Percentiles rank a stretch among this genome's conserved stretches.
These are phyloP conservation scores for Spea bombifrons DNA, from an alignment of 2,113 vertebrate genomes.

Conservation along the genomic window DNA sequence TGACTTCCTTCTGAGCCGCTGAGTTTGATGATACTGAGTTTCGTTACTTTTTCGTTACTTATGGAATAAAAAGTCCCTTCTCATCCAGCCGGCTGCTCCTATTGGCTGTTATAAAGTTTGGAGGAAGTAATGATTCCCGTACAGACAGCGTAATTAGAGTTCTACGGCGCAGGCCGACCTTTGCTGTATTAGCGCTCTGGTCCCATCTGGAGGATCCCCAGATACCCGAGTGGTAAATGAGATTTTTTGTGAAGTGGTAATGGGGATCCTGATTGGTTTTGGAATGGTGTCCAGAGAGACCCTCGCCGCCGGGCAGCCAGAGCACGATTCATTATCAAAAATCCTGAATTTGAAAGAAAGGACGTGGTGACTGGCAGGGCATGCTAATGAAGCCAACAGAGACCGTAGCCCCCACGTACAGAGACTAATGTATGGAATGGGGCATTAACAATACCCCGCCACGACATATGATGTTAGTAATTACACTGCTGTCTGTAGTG, in stretches of 20 bases:
- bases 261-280: slow-evolving; percentile 16
- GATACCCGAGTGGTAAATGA: slow-evolving; percentile 29
- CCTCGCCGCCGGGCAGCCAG: slow-evolving; percentile 1
- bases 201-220: slow-evolving; percentile 1
- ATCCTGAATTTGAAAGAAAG: background rate
- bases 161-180: too few relatives aligned
- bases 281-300: slow-evolving; percentile 16
- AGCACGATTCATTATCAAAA: background rate
- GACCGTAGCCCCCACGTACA: background rate
- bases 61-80: background rate
- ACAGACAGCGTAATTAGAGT: background rate
- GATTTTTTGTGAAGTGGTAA: slow-evolving; percentile 34
- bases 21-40: too few relatives aligned
- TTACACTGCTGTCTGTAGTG: too few relatives aligned
- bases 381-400: slow-evolving; percentile 8
- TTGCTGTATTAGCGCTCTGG: background rate
- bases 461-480: too few relatives aligned
- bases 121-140: background rate
- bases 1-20: too few relatives aligned
- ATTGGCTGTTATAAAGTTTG: background rate
- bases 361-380: background rate
- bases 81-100: background rate
- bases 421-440: too few relatives aligned
- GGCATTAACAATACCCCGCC: too few relatives aligned
- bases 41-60: too few relatives aligned